Base-by-base conservation (phyloP, 2,113 vertebrate species). In the Tetrao urogallus region DNA sequence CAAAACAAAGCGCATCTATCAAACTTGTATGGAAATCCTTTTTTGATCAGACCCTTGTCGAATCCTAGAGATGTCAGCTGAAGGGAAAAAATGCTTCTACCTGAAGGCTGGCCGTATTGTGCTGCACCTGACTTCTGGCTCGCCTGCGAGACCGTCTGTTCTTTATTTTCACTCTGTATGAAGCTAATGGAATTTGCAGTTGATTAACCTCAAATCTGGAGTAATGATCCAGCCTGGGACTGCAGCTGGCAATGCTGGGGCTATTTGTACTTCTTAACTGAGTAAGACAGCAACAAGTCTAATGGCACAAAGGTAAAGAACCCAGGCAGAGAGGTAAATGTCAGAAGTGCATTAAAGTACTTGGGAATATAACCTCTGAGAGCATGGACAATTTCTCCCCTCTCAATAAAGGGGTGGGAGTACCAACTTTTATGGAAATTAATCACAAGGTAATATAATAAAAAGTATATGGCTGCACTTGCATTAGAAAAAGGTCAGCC, bases 141-240 rank as follows among this genome's bases (percentile, higher is more conserved):
- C 96, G 82, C 96, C 90, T 32, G 58, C 8, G 12, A 94, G 97
- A 97, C 96, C 86, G 96, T 95, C 98, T 98, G 97, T 96, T 98
- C 96, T 97, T 97, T 97, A 96, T 98, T 98, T 97, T 98, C 96
- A 97, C 97, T 97, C 97, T 80, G 93, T 98, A 97, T 97, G 97
- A 97, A 98, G 96, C 97, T 98, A 98, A 98, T 98, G 97, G 97
- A 97, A 97, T 98, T 98, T 98, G 97, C 98, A 97, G 97, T 97
- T 97, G 97, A 98, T 98, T 98, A 98, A 97, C 97, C 98, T 98
- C 97, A 95, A 97, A 96, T 97, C 97, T 97, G 97, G 96, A 98
- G 93, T 97, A 97, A 97, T 96, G 97, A 98, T 96, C 95, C 96
- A 95, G 96, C 86, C 97, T 96, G 96, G 95, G 96, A 97, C 90